Evolutionary conservation across 1,140 invertebrate species (phyloP).

Genomic region (Diachasmimorpha longicaudata): DNA sequence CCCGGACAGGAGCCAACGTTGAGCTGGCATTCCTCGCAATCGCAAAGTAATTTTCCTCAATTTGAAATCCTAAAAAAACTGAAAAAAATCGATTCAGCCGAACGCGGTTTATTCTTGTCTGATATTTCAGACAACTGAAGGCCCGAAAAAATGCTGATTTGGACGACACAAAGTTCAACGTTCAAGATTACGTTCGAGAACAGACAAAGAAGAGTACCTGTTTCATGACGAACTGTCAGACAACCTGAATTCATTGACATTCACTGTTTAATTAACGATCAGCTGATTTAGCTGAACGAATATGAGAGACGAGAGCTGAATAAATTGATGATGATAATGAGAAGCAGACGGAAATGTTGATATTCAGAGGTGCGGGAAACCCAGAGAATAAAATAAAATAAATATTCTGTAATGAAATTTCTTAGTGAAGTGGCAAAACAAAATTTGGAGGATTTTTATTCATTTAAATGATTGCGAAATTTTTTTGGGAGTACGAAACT

Average conservation of each 20-base stretch:
- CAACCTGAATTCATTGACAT: conserved; percentile 43
- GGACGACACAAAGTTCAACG: conserved; percentile 70
- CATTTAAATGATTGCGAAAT: too few species aligned
- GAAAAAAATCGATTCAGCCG: not conserved
- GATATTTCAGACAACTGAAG: conserved; percentile 67
- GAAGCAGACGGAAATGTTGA: too few species aligned
- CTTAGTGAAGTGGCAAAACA: not conserved
- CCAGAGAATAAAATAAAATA: not conserved
- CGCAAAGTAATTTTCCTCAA: conserved; percentile 65
- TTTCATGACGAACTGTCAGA: conserved; percentile 54
- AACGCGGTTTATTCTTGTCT: not conserved
- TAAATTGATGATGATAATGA: not conserved
- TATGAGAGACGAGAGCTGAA: too few species aligned
- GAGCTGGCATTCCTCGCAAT: conserved; percentile 82
- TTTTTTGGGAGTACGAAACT: too few species aligned
- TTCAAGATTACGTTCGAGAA: conserved; percentile 72
- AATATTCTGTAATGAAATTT: not conserved
- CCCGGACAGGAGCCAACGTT: conserved; percentile 85
- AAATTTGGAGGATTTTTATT: too few species aligned
- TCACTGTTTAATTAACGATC: not conserved
- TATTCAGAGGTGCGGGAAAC: not conserved
- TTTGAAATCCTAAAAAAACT: not conserved
- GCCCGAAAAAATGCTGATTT: conserved; percentile 63
- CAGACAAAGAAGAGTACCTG: conserved; percentile 66
- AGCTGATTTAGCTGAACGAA: too few species aligned